Percentiles rank a stretch among this genome's conserved stretches.
Evolutionary conservation across 2,113 vertebrate species (phyloP).

Genomic region (Labeo catla): DNA sequence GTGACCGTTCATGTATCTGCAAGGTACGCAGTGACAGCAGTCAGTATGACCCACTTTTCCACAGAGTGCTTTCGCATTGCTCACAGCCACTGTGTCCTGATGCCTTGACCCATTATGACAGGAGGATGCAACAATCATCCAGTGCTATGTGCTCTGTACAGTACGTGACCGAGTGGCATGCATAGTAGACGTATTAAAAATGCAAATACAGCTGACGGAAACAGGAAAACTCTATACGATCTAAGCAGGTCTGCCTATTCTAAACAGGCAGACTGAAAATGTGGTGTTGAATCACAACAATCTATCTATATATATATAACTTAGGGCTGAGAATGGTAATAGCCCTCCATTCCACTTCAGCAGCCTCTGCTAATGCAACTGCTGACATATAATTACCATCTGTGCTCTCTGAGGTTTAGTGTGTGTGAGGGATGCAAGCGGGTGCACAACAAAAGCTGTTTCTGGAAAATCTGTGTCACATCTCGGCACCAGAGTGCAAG

Average conservation of each 20-base stretch:
- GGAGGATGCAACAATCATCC: not conserved
- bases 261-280: conserved; percentile 22
- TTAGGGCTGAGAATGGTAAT: conserved; percentile 9
- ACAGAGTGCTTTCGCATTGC: conserved; percentile 8
- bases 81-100: conserved; percentile 36
- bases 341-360: conserved; percentile 30
- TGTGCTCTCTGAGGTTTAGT: conserved; percentile 51
- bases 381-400: conserved; percentile 54
- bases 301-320: conserved; percentile 44
- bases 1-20: not conserved
- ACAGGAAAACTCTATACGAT: not conserved
- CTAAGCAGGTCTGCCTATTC: not conserved
- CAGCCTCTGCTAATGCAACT: conserved; percentile 48
- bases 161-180: conserved; percentile 15
- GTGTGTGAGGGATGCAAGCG: conserved; percentile 38
- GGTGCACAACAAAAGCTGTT: conserved; percentile 40
- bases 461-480: conserved; percentile 42
- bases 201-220: not conserved
- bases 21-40: not conserved
- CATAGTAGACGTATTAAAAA: conserved; percentile 4
- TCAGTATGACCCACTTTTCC: conserved; percentile 40
- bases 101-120: conserved; percentile 38
- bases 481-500: not conserved
- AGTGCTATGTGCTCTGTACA: not conserved
- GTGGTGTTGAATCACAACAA: conserved; percentile 39